Conservation (phyloP, 2,888 invertebrate genomes). For the Leistus spinibarbis region DNA sequence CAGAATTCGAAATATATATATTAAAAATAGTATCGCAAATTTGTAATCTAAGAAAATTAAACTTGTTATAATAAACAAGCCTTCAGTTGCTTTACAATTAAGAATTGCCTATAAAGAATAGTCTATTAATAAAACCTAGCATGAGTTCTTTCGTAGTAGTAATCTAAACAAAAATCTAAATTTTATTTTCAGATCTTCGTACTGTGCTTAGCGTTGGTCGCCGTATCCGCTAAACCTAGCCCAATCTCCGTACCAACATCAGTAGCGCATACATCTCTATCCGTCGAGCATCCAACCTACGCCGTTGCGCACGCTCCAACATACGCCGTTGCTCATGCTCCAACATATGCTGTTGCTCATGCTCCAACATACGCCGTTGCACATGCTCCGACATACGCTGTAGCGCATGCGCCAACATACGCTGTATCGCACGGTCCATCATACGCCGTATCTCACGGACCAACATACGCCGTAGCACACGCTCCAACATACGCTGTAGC, state of each 20-base stretch:
- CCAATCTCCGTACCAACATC: slow-evolving; percentile 28
- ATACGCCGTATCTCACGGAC: not conserved
- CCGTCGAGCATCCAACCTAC: slow-evolving; percentile 4
- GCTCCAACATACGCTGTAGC: slow-evolving; percentile 37
- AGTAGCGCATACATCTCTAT: slow-evolving; percentile 7
- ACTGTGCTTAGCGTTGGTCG: not conserved
- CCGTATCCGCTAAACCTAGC: not conserved
- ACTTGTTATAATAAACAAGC: too few species aligned
- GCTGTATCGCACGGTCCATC: slow-evolving; percentile 1
- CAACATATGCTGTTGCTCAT: slow-evolving; percentile 40
- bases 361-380: slow-evolving; percentile 41
- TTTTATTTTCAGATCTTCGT: slow-evolving; percentile 6
- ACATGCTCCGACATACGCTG: slow-evolving; percentile 42
- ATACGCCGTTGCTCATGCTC: slow-evolving; percentile 33
- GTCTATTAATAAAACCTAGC: too few species aligned
- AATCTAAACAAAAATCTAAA: not conserved
- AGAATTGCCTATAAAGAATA: too few species aligned
- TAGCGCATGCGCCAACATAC: slow-evolving; percentile 38
- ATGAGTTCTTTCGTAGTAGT: not conserved
- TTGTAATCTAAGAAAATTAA: too few species aligned
- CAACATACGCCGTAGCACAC: slow-evolving; percentile 10
- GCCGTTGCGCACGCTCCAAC: slow-evolving; percentile 15
- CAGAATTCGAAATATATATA: too few species aligned
- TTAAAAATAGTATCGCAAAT: too few species aligned
- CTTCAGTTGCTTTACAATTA: too few species aligned